A percentile compares a stretch with the other conserved stretches of the same genome.
These are phyloP conservation scores for Oxyscelio sp. DNA, from an alignment of 2,888 invertebrate genomes.

Conservation along the genomic window DNA sequence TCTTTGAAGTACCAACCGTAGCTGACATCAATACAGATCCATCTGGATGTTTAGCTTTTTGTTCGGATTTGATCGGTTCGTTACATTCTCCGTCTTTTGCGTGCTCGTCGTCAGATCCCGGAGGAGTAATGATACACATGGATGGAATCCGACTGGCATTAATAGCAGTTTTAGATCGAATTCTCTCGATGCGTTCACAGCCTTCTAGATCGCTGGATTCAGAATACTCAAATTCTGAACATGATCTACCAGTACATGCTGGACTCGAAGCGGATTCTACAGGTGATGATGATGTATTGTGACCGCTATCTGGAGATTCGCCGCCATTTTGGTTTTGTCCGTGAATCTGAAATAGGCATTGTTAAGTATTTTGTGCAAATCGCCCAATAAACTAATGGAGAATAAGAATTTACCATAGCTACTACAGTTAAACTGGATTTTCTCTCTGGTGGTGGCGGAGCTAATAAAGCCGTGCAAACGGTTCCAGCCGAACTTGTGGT, in stretches of 20 bases:
- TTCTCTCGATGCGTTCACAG: conserved; percentile 95
- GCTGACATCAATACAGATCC: conserved; percentile 86
- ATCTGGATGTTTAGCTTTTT: conserved; percentile 73
- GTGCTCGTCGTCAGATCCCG: conserved; percentile 95
- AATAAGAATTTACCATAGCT: conserved; percentile 84
- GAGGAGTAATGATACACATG: conserved; percentile 97
- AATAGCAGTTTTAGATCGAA: conserved; percentile 95
- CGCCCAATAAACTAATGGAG: too few species aligned
- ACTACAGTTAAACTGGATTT: conserved; percentile 91
- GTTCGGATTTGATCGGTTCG: conserved; percentile 77
- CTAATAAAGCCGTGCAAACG: conserved; percentile 94
- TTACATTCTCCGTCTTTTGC: conserved; percentile 84
- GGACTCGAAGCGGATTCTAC: conserved; percentile 93
- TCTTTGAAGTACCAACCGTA: conserved; percentile 87
- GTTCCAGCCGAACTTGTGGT: conserved; percentile 97
- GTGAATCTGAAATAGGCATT: conserved; percentile 85
- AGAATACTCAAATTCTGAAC: conserved; percentile 94
- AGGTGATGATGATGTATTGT: conserved; percentile 94
- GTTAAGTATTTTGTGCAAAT: too few species aligned
- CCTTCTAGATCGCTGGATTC: conserved; percentile 96
- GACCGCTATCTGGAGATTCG: conserved; percentile 94
- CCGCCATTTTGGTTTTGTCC: conserved; percentile 90
- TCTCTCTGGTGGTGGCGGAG: conserved; percentile 95
- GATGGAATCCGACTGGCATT: conserved; percentile 96
- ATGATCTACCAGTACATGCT: conserved; percentile 91